Conservation (phyloP, 1,140 invertebrate genomes). For the Drepana arcuata region DNA sequence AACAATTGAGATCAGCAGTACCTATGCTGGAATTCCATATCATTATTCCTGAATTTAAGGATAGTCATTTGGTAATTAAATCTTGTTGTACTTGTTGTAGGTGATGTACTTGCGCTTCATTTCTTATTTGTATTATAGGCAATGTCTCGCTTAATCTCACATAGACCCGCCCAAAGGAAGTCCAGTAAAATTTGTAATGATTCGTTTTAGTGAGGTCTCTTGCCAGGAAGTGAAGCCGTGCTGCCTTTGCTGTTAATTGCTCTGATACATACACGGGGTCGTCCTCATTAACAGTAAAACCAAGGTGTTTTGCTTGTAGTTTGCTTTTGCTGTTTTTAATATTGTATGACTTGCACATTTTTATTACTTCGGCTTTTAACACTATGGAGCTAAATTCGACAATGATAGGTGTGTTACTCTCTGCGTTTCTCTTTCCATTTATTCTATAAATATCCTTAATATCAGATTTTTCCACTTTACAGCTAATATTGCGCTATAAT, state of each 20-base stretch:
- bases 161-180: background rate
- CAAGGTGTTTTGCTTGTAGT: background rate
- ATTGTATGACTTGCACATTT: background rate
- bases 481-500: too few relatives aligned
- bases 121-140: too few relatives aligned
- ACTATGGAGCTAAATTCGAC: background rate
- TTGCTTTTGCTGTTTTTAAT: background rate
- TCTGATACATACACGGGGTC: background rate
- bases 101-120: too few relatives aligned
- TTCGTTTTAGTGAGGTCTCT: background rate
- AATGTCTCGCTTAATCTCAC: too few relatives aligned
- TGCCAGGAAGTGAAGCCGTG: background rate
- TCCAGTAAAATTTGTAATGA: background rate
- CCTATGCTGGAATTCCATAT: too few relatives aligned
- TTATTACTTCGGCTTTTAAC: background rate
- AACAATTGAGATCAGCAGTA: too few relatives aligned
- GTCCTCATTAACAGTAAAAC: background rate
- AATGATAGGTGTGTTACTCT: background rate
- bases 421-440: too few relatives aligned
- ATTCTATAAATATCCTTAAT: too few relatives aligned
- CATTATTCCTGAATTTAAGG: too few relatives aligned
- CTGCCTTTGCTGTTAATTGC: background rate
- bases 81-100: too few relatives aligned
- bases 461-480: too few relatives aligned
- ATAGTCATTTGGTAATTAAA: too few relatives aligned